Percentiles rank a stretch among this genome's conserved stretches.
Conservation (phyloP, 2,888 invertebrate species). For the Hydroisotoma schaefferi region DNA sequence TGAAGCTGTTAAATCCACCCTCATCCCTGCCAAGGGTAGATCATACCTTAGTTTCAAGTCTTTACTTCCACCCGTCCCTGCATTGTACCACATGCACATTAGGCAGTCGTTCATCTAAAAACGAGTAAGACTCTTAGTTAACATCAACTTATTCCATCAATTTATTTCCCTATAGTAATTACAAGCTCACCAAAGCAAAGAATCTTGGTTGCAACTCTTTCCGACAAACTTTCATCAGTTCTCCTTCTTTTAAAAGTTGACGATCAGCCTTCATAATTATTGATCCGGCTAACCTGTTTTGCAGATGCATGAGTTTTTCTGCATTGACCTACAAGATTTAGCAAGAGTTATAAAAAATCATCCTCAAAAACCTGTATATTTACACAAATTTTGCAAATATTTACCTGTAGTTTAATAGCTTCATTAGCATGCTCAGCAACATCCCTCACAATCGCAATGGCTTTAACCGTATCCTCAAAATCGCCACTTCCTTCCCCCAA, state of each 20-base stretch:
- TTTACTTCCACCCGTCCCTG: slow-evolving; percentile 50
- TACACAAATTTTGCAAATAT: slow-evolving; percentile 26
- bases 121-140: slow-evolving; percentile 28
- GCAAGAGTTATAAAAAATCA: neutral
- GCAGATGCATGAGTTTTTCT: slow-evolving; percentile 57
- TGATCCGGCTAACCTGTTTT: slow-evolving; percentile 54
- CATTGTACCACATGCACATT: slow-evolving; percentile 53
- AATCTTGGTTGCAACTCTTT: slow-evolving; percentile 62
- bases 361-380: neutral
- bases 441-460: slow-evolving; percentile 58
- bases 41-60: slow-evolving; percentile 55
- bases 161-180: slow-evolving; percentile 48
- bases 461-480: slow-evolving; percentile 60
- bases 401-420: slow-evolving; percentile 58
- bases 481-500: slow-evolving; percentile 56
- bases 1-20: slow-evolving; percentile 52
- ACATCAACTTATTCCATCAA: slow-evolving; percentile 30
- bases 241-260: slow-evolving; percentile 62
- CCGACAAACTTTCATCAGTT: slow-evolving; percentile 62
- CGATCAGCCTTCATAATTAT: slow-evolving; percentile 59
- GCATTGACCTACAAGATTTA: slow-evolving; percentile 55
- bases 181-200: slow-evolving; percentile 60
- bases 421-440: slow-evolving; percentile 60
- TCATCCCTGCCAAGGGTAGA: slow-evolving; percentile 58
- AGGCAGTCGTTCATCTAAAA: slow-evolving; percentile 55